Evolutionary conservation across 92 coral and sea anemone species (phyloP).

Genomic region (Paragorgia papillata): DNA sequence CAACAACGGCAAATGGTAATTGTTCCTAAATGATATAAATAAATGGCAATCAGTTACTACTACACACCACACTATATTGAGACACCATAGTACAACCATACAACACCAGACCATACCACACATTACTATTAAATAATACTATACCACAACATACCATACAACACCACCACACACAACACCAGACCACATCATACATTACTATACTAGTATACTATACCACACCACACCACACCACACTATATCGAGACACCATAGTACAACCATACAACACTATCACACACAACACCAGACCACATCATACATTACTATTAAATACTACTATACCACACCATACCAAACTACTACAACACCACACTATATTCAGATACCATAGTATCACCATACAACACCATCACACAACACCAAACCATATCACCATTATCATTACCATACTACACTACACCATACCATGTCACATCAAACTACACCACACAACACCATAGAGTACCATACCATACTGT

Average conservation of each 20-base stretch:
- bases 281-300: slow-evolving; percentile 30
- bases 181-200: slow-evolving; percentile 20
- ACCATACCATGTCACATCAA: slow-evolving; percentile 35
- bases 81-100: slow-evolving; percentile 18
- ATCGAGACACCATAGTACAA: slow-evolving; percentile 18
- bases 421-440: slow-evolving; percentile 13
- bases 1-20: slow-evolving; percentile 97
- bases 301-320: too few species aligned
- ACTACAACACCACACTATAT: slow-evolving; percentile 31
- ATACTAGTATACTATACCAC: slow-evolving; percentile 25
- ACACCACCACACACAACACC: slow-evolving; percentile 27
- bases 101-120: slow-evolving; percentile 6
- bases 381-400: slow-evolving; percentile 21
- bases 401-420: slow-evolving; percentile 35
- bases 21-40: slow-evolving; percentile 64
- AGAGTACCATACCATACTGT: slow-evolving; percentile 27
- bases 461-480: slow-evolving; percentile 23
- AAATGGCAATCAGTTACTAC: background rate
- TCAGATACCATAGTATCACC: slow-evolving; percentile 17
- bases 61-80: slow-evolving; percentile 22
- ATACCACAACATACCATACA: slow-evolving; percentile 24
- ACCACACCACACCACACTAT: slow-evolving; percentile 31
- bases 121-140: background rate
- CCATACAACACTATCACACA: slow-evolving; percentile 23
- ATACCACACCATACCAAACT: background rate